A percentile compares a stretch with the other conserved stretches of the same genome.
Evolutionary conservation across 2,888 invertebrate species (phyloP).

Genomic region (Alsophila aescularia): DNA sequence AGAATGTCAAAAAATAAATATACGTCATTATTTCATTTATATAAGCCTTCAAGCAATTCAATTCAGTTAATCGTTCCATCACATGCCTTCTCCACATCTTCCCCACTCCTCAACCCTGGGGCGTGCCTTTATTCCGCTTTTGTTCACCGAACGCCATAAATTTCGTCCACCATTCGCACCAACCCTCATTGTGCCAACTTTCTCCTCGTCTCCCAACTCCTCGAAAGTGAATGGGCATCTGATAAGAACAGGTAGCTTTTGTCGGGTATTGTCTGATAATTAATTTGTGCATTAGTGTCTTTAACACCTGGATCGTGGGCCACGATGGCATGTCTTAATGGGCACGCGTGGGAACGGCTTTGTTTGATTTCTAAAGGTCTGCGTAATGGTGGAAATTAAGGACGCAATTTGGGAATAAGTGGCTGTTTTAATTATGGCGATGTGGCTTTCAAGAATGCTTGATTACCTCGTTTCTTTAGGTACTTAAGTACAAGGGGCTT

Average conservation of each 20-base stretch:
- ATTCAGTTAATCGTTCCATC: neutral
- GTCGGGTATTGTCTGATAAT: slow-evolving; percentile 70
- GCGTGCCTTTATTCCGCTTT: slow-evolving; percentile 22
- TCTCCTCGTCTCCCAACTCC: slow-evolving; percentile 41
- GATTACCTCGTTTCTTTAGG: neutral
- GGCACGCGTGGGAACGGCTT: slow-evolving; percentile 40
- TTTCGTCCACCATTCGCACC: slow-evolving; percentile 20
- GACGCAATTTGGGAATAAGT: slow-evolving; percentile 10
- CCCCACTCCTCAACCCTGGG: slow-evolving; percentile 5
- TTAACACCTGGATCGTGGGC: slow-evolving; percentile 49
- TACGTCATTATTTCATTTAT: neutral
- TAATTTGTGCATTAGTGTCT: slow-evolving; percentile 74
- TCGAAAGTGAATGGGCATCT: slow-evolving; percentile 57
- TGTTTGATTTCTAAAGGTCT: slow-evolving; percentile 40
- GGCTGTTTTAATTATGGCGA: slow-evolving; percentile 19
- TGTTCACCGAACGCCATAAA: slow-evolving; percentile 25
- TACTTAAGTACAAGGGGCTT: neutral
- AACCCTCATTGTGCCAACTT: slow-evolving; percentile 49
- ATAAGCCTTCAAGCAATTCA: too few species aligned
- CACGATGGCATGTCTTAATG: slow-evolving; percentile 43
- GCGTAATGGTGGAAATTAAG: slow-evolving; percentile 22
- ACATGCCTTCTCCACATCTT: slow-evolving; percentile 6
- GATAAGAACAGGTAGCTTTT: slow-evolving; percentile 56
- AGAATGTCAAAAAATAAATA: too few species aligned
- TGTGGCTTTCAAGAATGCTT: slow-evolving; percentile 2